Conservation (phyloP, 1,140 invertebrate genomes). For the Lucilia cuprina region DNA sequence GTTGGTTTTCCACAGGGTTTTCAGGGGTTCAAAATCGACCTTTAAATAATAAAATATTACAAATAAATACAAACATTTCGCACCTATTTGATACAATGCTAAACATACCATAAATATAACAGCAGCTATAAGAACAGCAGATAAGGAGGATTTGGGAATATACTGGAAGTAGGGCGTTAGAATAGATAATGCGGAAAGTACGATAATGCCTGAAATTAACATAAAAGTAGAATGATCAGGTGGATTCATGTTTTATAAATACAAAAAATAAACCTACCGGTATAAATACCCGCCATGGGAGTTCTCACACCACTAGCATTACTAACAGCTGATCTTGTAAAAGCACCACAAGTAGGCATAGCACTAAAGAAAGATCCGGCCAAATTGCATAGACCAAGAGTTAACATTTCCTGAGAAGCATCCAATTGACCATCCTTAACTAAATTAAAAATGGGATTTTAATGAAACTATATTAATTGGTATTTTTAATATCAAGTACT, state of each 20-base stretch:
- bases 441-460: constrained; percentile 35
- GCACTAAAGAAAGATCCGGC: constrained; percentile 76
- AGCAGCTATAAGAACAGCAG: constrained; percentile 85
- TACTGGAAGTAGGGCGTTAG: constrained; percentile 85
- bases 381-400: constrained; percentile 76
- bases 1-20: constrained; percentile 76
- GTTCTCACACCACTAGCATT: constrained; percentile 78
- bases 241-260: background rate
- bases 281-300: constrained; percentile 77
- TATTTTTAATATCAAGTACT: background rate
- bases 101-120: constrained; percentile 83
- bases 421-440: constrained; percentile 68
- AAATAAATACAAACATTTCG: background rate
- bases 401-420: constrained; percentile 77
- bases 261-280: constrained; percentile 62
- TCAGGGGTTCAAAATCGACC: constrained; percentile 74
- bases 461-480: background rate
- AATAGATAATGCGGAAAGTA: constrained; percentile 71
- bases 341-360: constrained; percentile 81
- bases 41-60: constrained; percentile 42
- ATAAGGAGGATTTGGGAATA: constrained; percentile 79
- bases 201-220: constrained; percentile 51
- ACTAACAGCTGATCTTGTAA: constrained; percentile 80
- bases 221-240: background rate
- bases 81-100: background rate